Base-by-base conservation (phyloP, 2,888 invertebrate species). In the Limnephilus rhombicus region DNA sequence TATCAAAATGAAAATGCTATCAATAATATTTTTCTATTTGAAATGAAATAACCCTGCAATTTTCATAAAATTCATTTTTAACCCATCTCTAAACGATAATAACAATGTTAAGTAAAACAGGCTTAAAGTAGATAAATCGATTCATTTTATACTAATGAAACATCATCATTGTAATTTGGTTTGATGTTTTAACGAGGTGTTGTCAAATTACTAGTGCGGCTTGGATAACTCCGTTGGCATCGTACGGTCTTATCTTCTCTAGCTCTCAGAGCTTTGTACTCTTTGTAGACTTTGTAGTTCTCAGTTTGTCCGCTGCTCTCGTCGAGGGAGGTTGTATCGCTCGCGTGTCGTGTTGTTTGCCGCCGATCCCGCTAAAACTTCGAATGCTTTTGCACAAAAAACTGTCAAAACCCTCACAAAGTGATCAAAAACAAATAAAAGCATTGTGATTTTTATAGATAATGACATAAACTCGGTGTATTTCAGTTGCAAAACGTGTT, bases 321-420 rank as follows among this genome's bases (percentile, higher is more conserved):
- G 41, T 13, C 49, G 49, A 5, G 49, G n/a, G 24, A 41, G 86
- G 86, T 86, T 12, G 86, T 45, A 45, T 24, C n/a, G 18, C 9
- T 86, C 41, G 45, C 5, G 2, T 2, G n/a, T 45, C 3, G 49
- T 15, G n/a, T 5, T n/a, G 3, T 34, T 34, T 83, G 83, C 37
- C 83, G 83, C 34, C 83, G 83, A 83, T 83, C n/a, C 24, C 29
- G 86, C 15, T 86, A 37, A 29, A 86, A 86, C 45, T 86, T 45
- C 86, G 86, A 41, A 49, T 24, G 86, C 86, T 37, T 86, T 86
- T 34, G 24, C 83, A 37, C 18, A 83, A 83, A 83, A 86, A 24
- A 86, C 86, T 86, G 86, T 86, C 41, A 86, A 29, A 85, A 49
- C 24, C 45, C 29, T 45, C 15, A 7, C 41, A 86, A 86, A 86